Evolutionary conservation across 2,113 vertebrate species (phyloP), one percentile per base, ranked within the genome.

Genomic region (Anguilla japonica): DNA sequence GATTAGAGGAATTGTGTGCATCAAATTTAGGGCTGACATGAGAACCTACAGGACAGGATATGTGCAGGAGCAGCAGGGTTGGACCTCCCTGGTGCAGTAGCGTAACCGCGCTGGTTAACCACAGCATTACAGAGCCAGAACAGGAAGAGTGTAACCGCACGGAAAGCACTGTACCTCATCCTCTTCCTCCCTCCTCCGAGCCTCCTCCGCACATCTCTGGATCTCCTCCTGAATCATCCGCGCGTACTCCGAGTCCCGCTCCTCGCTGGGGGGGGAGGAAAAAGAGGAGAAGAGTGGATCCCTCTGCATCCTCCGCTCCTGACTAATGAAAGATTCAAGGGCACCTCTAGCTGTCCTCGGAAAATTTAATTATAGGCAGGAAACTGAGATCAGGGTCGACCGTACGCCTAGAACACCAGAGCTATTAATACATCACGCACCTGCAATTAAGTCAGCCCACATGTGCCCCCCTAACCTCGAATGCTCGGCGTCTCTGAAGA

Each of bases 151-250:
- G n/a, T 13, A 1, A 5, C 71, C n/a, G 1, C 41, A 1, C 79
- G 18, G 39, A 9, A 3, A 34, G 43, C 86, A 88, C 87, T 89
- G 43, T 87, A 88, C 87, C 89, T 90, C 81, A 5, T 87, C 89
- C 29, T 79, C 29, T 22, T 90, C 84, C 41, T 88, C 88, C 13
- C 84, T 82, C 78, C 20, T 87, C 9, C 57, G 56, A 8, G 82
- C n/a, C 18, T 88, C 89, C 71, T 84, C 81, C 0, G 81, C 82
- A 43, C 75, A 82, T 81, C 85, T 88, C 40, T 50, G 87, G 16
- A 87, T 87, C 63, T 91, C 89, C 41, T 91, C 87, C 71, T 88
- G 91, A 20, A 84, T 71, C 9, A 78, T 85, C 0, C 41, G 86
- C 39, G 86, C 84, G 1, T 85, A 87, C 56, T 86, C 41, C 0